Conservation (phyloP, 2,888 invertebrate genomes). For the Rhingia campestris region DNA sequence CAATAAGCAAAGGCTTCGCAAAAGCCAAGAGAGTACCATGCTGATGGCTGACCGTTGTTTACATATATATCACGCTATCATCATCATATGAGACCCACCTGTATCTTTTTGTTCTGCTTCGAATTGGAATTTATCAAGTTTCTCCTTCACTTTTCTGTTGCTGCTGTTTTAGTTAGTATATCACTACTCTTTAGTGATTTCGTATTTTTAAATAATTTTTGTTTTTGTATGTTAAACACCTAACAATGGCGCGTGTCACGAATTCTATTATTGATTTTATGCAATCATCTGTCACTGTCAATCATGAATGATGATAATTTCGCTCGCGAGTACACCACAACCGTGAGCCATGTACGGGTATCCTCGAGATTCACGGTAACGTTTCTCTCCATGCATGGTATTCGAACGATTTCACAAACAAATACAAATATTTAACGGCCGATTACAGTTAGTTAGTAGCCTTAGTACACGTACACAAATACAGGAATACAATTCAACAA, state of each 20-base stretch:
- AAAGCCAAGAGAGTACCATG: conserved; percentile 7
- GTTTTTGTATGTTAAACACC: conserved; percentile 20
- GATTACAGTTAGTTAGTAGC: conserved; percentile 48
- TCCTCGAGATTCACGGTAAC: conserved; percentile 49
- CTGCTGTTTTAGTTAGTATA: conserved; percentile 32
- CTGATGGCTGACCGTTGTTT: conserved; percentile 13
- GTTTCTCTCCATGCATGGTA: conserved; percentile 62
- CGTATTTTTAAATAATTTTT: conserved; percentile 16
- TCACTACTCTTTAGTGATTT: conserved; percentile 22
- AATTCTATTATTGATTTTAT: conserved; percentile 50
- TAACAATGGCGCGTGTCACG: conserved; percentile 57
- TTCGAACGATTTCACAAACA: conserved; percentile 60
- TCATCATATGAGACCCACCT: conserved; percentile 59
- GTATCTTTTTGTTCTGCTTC: conserved; percentile 35
- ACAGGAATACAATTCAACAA: not conserved
- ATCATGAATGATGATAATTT: conserved; percentile 30
- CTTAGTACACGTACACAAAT: conserved; percentile 13
- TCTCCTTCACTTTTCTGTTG: conserved; percentile 47
- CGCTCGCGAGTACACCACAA: conserved; percentile 17
- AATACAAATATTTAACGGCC: conserved; percentile 23
- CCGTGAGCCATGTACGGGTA: conserved; percentile 36
- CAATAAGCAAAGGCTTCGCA: not conserved
- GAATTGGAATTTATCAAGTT: conserved; percentile 52
- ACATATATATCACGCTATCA: conserved; percentile 14
- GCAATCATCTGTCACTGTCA: conserved; percentile 44